Conservation (phyloP, 2,113 vertebrate species). For the Lamprotornis superbus region DNA sequence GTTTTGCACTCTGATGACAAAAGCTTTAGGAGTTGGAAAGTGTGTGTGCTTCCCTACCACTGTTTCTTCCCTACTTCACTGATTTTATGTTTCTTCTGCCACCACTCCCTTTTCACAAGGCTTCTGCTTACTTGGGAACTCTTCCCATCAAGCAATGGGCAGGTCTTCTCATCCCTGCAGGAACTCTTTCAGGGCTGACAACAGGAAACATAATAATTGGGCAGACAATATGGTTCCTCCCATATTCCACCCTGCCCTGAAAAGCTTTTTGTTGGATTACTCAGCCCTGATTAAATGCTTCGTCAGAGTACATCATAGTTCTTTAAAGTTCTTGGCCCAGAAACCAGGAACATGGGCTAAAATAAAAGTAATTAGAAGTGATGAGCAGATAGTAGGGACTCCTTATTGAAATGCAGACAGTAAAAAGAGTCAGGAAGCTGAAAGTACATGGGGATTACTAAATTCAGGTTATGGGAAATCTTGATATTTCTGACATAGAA, state of each 20-base stretch:
- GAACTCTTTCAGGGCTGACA: slow-evolving; percentile 38
- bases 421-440: slow-evolving; percentile 38
- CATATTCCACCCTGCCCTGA: slow-evolving; percentile 52
- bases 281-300: slow-evolving; percentile 63
- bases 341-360: slow-evolving; percentile 53
- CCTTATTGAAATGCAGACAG: slow-evolving; percentile 41
- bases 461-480: slow-evolving; percentile 54
- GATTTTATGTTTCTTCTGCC: slow-evolving; percentile 6
- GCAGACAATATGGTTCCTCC: slow-evolving; percentile 65
- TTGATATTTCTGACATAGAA: slow-evolving; percentile 28
- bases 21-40: slow-evolving; percentile 9
- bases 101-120: slow-evolving; percentile 5
- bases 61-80: slow-evolving; percentile 19
- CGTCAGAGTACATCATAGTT: slow-evolving; percentile 41
- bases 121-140: not conserved
- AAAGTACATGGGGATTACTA: slow-evolving; percentile 1
- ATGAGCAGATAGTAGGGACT: slow-evolving; percentile 49
- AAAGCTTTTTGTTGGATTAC: slow-evolving; percentile 69
- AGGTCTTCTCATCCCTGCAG: slow-evolving; percentile 38
- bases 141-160: slow-evolving; percentile 23
- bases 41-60: not conserved
- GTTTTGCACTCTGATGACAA: slow-evolving; percentile 24
- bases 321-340: slow-evolving; percentile 58
- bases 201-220: slow-evolving; percentile 53
- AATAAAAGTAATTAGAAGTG: slow-evolving; percentile 66